Evolutionary conservation across 2,888 invertebrate genomes (phyloP).

Genomic region (Lasioglossum calceatum): DNA sequence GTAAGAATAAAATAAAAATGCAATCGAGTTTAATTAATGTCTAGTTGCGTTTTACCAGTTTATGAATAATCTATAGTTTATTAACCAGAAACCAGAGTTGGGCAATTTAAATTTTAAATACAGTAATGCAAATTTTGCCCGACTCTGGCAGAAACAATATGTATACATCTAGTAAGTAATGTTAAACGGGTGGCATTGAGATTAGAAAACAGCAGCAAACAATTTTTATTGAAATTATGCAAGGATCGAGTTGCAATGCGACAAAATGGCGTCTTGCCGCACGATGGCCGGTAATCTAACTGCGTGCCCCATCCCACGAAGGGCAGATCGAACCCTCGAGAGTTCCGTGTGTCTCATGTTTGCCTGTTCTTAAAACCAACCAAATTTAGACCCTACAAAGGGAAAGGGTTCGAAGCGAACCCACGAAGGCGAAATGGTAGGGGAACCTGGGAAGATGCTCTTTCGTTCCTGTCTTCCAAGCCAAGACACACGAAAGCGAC

Average conservation of each 20-base stretch:
- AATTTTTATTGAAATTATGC: neutral
- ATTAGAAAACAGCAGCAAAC: neutral
- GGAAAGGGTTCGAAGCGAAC: constrained; percentile 62
- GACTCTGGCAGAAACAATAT: too few relatives aligned
- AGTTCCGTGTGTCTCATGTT: constrained; percentile 65
- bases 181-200: neutral
- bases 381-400: constrained; percentile 76
- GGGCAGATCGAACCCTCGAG: constrained; percentile 56
- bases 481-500: constrained; percentile 10
- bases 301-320: constrained; percentile 26
- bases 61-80: neutral
- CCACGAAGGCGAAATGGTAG: constrained; percentile 3
- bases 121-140: too few relatives aligned
- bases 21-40: neutral
- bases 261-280: neutral
- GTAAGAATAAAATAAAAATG: neutral
- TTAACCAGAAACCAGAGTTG: neutral
- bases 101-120: too few relatives aligned
- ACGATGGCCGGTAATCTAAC: neutral
- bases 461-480: constrained; percentile 24
- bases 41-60: neutral
- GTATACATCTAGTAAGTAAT: neutral
- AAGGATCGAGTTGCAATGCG: neutral
- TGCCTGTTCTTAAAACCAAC: constrained; percentile 79
- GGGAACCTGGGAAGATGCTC: neutral